A percentile compares a stretch with the other conserved stretches of the same genome.
phyloP scores from a whole-genome alignment of 2,888 invertebrate species.

The Sipha maydis region DNA sequence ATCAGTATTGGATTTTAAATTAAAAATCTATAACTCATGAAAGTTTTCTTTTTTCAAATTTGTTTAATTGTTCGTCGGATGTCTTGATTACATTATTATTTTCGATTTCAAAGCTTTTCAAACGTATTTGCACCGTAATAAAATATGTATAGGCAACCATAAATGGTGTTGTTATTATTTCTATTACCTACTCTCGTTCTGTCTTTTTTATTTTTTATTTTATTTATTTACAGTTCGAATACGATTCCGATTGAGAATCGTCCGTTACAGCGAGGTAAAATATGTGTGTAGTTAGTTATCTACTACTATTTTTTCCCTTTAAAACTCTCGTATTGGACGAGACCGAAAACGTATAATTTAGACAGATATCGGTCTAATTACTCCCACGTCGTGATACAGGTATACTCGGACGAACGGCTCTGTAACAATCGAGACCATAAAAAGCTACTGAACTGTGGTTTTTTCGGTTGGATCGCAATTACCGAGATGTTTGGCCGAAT shows the following conservation, averaged over 20 bases:
- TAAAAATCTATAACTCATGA: too few species aligned
- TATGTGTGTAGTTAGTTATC: background rate
- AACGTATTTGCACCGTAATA: background rate
- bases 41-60: too few species aligned
- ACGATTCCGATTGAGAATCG: background rate
- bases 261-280: background rate
- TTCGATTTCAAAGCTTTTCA: background rate
- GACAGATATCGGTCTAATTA: constrained; percentile 40
- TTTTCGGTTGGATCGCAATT: constrained; percentile 42
- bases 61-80: too few species aligned
- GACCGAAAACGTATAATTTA: constrained; percentile 43
- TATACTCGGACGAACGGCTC: background rate
- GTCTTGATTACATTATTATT: too few species aligned
- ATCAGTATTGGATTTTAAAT: too few species aligned
- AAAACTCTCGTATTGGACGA: constrained; percentile 3
- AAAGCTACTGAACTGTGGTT: constrained; percentile 52
- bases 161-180: background rate
- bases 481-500: constrained; percentile 23
- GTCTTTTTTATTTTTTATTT: background rate
- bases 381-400: constrained; percentile 24
- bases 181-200: background rate
- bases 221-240: background rate
- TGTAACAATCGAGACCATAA: constrained; percentile 1
- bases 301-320: background rate
- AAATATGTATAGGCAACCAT: background rate